Evolutionary conservation across 2,888 invertebrate species (phyloP).

Genomic region (Plebejus melissa): DNA sequence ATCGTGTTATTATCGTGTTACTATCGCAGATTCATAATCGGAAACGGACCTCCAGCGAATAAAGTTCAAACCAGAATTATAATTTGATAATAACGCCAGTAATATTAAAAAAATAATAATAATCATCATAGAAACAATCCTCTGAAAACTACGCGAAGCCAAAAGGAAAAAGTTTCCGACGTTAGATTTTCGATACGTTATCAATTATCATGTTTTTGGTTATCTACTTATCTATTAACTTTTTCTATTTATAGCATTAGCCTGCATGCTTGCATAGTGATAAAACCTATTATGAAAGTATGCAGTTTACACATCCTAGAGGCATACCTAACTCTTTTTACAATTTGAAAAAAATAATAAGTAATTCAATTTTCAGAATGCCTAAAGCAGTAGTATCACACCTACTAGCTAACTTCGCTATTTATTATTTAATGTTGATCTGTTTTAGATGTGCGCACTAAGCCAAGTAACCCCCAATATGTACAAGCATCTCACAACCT

Average conservation of each 20-base stretch:
- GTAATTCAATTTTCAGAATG: neutral
- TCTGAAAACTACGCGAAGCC: neutral
- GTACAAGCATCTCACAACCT: conserved; percentile 39
- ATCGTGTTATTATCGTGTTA: neutral
- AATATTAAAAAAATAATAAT: neutral
- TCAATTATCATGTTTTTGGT: neutral
- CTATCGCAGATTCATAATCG: neutral
- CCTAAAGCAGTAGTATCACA: neutral
- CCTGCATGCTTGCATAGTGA: no score
- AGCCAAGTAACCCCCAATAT: conserved; percentile 44
- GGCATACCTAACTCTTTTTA: neutral
- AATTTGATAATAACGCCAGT: no score
- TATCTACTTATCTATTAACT: no score
- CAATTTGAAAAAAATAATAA: neutral
- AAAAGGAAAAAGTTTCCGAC: neutral
- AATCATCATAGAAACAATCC: neutral
- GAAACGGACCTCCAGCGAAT: neutral
- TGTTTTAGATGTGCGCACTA: conserved; percentile 53
- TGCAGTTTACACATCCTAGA: neutral
- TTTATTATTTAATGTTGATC: neutral
- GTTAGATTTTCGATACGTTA: neutral
- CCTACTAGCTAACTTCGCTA: neutral
- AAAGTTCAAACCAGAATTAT: neutral
- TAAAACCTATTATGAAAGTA: no score
- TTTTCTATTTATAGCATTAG: neutral